phyloP scores from a whole-genome alignment of 2,888 invertebrate species.

The Polietes domitor region DNA sequence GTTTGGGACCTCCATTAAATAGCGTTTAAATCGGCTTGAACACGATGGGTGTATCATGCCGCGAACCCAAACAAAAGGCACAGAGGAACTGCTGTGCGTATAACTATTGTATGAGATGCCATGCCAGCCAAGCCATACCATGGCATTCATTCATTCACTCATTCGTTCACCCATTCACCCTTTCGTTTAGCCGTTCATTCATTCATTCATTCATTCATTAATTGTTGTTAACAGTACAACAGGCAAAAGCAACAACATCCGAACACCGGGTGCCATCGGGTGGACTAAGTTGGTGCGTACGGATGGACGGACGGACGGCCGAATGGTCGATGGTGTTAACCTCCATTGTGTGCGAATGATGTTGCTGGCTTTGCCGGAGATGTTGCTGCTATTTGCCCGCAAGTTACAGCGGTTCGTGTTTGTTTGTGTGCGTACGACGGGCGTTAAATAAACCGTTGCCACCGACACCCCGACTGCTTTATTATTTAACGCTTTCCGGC shows the following conservation, averaged over 20 bases:
- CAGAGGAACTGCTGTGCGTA: not conserved
- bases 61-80: conserved; percentile 43
- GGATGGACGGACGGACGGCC: not conserved
- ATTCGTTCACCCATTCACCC: not conserved
- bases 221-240: conserved; percentile 4
- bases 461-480: conserved; percentile 33
- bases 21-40: conserved; percentile 59
- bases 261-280: not conserved
- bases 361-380: not conserved
- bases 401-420: not conserved
- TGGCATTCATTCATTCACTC: not conserved
- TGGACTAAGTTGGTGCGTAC: no score
- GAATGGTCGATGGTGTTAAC: not conserved
- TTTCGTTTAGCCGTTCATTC: not conserved
- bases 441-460: conserved; percentile 49
- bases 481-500: conserved; percentile 36
- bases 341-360: not conserved
- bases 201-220: conserved; percentile 19
- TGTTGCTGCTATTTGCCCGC: not conserved
- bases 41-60: conserved; percentile 52
- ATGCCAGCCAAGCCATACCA: not conserved
- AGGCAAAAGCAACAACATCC: not conserved
- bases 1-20: conserved; percentile 46
- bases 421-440: conserved; percentile 24
- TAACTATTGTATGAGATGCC: not conserved